Evolutionary conservation across 2,888 invertebrate species (phyloP), one percentile per base, ranked within the genome.

Genomic region (Tuberolachnus salignus): DNA sequence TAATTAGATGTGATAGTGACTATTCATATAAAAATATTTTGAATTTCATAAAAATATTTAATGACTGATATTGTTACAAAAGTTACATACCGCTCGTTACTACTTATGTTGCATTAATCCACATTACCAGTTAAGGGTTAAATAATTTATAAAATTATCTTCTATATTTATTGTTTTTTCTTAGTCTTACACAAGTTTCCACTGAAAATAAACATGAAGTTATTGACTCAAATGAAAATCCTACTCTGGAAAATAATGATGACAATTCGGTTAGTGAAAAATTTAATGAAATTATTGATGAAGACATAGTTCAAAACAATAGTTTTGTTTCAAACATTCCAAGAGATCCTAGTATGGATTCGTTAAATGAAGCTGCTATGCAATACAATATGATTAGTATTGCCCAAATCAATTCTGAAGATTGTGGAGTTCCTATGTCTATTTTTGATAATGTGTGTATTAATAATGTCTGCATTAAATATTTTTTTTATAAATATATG

Each of bases 361-460:
- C 89, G 0, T 86, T 90, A 66, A 87, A 89, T n/a, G 90, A 89
- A 81, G 86, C 86, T 14, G 85, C 86, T 51, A 85, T 87, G 26
- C 87, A 90, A 59, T 90, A 89, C 82, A 90, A 74, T 53, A 87
- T 92, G 84, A 89, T 89, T 0, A 87, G 87, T 82, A 86, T 89
- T 59, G 90, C 91, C 46, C 91, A 91, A 83, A 87, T 92, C 80
- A 89, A 90, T 84, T 89, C 89, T 75, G 87, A 91, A 84, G 89
- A 92, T 73, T 96, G 94, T 86, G 97, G 97, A 14, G 91, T 97
- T 83, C 98, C 98, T 0, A 86, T 98, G 51, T 89, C 91, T 66
- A 88, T 97, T 80, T 83, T 83, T 66, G 81, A 80, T 55, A 81
- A 83, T 72, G 83, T 83, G 14, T 0, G 16, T 64, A 21, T 75